phyloP scores from a whole-genome alignment of 1,140 invertebrate genomes.

The Drosophila teissieri region DNA sequence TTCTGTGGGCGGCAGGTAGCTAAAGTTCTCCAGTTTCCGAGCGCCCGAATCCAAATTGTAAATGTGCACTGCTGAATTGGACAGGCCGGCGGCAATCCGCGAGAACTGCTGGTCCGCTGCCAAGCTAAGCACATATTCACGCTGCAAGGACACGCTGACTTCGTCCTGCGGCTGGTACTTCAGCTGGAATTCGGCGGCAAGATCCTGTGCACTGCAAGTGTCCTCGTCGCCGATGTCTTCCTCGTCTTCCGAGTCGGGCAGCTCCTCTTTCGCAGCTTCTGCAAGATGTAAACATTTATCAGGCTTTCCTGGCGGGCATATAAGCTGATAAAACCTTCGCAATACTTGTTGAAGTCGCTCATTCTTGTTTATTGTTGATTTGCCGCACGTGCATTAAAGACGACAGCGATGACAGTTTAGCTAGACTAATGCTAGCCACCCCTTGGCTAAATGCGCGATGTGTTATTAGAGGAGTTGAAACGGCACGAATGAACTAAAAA shows the following conservation, averaged over 20 bases:
- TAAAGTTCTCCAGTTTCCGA: conserved; percentile 23
- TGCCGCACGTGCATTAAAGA: conserved; percentile 30
- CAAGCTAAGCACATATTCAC: conserved; percentile 64
- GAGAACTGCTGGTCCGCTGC: conserved; percentile 47
- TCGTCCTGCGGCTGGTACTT: conserved; percentile 58
- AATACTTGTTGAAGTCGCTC: conserved; percentile 50
- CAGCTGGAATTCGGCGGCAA: conserved; percentile 44
- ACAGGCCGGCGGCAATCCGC: conserved; percentile 63
- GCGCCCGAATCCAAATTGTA: conserved; percentile 53
- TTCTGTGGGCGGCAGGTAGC: conserved; percentile 9
- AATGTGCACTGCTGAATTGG: conserved; percentile 60
- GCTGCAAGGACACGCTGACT: conserved; percentile 52
- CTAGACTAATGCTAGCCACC: background rate
- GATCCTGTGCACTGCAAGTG: conserved; percentile 55
- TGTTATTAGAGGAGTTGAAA: background rate
- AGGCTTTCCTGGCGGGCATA: fast-evolving
- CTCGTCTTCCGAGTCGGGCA: conserved; percentile 63
- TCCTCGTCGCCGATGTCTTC: conserved; percentile 61
- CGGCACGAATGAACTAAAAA: no score
- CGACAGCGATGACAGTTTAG: background rate
- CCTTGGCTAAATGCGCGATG: background rate
- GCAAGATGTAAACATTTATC: background rate
- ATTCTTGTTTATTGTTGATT: conserved; percentile 30
- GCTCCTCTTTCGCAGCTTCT: conserved; percentile 39
- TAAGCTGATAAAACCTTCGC: conserved; percentile 29